These are phyloP conservation scores for Thelaira solivaga DNA, from an alignment of 2,888 invertebrate genomes.

Conservation along the genomic window DNA sequence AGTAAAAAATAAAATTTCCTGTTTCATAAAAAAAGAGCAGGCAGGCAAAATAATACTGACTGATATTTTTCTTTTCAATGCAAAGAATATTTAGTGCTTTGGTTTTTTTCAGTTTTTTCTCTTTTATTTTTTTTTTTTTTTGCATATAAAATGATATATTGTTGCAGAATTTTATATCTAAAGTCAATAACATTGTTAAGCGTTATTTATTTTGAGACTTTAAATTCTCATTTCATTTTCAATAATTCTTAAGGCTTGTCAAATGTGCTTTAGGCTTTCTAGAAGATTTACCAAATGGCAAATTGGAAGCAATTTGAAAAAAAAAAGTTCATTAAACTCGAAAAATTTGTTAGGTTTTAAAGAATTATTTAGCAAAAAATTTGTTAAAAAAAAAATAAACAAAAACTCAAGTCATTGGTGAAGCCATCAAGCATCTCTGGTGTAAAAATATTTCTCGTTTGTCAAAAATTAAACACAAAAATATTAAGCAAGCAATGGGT, in stretches of 20 bases:
- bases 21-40: not conserved
- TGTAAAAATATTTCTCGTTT: too few relatives aligned
- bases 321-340: too few relatives aligned
- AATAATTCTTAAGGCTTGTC: not conserved
- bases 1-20: conserved; percentile 6
- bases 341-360: too few relatives aligned
- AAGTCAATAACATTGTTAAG: conserved; percentile 57
- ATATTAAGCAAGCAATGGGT: too few relatives aligned
- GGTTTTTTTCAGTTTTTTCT: conserved; percentile 32
- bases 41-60: not conserved
- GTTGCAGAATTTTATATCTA: conserved; percentile 51
- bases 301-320: too few relatives aligned
- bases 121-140: conserved; percentile 27
- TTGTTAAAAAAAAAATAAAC: too few relatives aligned
- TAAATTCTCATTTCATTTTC: not conserved
- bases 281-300: too few relatives aligned
- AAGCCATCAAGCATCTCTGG: too few relatives aligned
- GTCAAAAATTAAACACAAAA: too few relatives aligned
- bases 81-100: conserved; percentile 15
- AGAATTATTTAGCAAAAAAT: too few relatives aligned
- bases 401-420: too few relatives aligned
- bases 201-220: conserved; percentile 43
- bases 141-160: conserved; percentile 48
- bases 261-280: too few relatives aligned
- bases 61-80: conserved; percentile 1